These are phyloP conservation scores for Eucera pruinosa DNA, from an alignment of 2,888 invertebrate species.

Conservation along the genomic window DNA sequence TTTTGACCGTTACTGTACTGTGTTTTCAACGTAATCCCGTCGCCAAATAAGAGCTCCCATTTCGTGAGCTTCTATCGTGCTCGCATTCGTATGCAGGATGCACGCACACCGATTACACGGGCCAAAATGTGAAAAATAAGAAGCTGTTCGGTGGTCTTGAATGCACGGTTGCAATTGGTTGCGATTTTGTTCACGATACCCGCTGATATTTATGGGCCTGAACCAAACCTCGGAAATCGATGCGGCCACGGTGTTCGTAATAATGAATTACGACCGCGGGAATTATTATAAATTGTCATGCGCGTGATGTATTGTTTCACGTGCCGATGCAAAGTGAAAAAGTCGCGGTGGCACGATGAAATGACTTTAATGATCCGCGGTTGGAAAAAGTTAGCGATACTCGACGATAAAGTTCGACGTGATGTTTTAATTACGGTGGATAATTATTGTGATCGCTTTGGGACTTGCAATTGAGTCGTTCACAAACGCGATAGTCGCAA, in stretches of 20 bases:
- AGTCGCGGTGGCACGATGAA: neutral
- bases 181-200: conserved; percentile 65
- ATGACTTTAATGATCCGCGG: neutral
- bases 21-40: no score
- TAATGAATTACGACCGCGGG: conserved; percentile 49
- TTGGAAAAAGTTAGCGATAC: neutral
- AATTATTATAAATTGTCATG: conserved; percentile 46
- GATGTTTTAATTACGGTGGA: no score
- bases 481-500: no score
- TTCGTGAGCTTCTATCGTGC: conserved; percentile 49
- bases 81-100: conserved; percentile 52
- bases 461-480: no score
- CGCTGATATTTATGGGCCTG: conserved; percentile 50
- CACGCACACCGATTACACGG: conserved; percentile 61
- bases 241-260: conserved; percentile 14
- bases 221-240: conserved; percentile 12
- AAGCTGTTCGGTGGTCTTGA: conserved; percentile 17
- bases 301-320: conserved; percentile 39
- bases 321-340: conserved; percentile 24
- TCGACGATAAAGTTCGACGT: neutral
- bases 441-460: no score
- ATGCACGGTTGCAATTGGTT: conserved; percentile 65
- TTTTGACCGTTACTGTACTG: no score
- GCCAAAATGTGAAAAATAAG: conserved; percentile 30
- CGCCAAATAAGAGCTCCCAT: conserved; percentile 44